These are phyloP conservation scores for Drosophila pallidifrons DNA, from an alignment of 1,140 invertebrate species.

Conservation along the genomic window DNA sequence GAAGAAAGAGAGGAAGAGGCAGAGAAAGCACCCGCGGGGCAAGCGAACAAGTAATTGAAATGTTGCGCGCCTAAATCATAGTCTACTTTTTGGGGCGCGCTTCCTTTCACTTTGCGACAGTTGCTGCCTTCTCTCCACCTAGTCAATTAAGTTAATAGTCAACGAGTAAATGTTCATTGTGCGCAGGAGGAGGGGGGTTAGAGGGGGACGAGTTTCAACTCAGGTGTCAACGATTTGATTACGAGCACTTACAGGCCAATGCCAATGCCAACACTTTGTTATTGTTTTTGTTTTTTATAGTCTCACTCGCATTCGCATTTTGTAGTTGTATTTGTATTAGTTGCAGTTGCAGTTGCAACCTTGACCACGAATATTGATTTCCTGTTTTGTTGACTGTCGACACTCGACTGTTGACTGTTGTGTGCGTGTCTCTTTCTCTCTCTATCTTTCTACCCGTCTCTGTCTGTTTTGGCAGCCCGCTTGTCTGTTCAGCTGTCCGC, in stretches of 20 bases:
- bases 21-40: not conserved
- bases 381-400: slow-evolving; percentile 49
- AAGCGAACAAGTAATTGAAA: slow-evolving; percentile 31
- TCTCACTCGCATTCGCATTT: too few species aligned
- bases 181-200: not conserved
- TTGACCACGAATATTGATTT: slow-evolving; percentile 85
- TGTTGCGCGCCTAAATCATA: slow-evolving; percentile 55
- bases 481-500: slow-evolving; percentile 23
- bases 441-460: slow-evolving; percentile 23
- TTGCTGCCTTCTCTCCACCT: not conserved
- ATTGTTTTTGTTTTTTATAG: not conserved
- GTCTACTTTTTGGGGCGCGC: slow-evolving; percentile 56
- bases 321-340: slow-evolving; percentile 2
- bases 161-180: too few species aligned
- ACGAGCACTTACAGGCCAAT: slow-evolving; percentile 58
- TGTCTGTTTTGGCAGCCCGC: slow-evolving; percentile 41
- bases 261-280: slow-evolving; percentile 54
- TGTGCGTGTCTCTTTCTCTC: slow-evolving; percentile 37
- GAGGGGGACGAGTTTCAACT: slow-evolving; percentile 48
- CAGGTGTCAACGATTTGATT: slow-evolving; percentile 77
- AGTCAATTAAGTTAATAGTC: slow-evolving; percentile 65
- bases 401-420: slow-evolving; percentile 11
- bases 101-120: not conserved
- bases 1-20: too few species aligned
- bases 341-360: slow-evolving; percentile 57